Evolutionary conservation across 2,888 invertebrate genomes (phyloP).

Genomic region (Orthosia cruda): DNA sequence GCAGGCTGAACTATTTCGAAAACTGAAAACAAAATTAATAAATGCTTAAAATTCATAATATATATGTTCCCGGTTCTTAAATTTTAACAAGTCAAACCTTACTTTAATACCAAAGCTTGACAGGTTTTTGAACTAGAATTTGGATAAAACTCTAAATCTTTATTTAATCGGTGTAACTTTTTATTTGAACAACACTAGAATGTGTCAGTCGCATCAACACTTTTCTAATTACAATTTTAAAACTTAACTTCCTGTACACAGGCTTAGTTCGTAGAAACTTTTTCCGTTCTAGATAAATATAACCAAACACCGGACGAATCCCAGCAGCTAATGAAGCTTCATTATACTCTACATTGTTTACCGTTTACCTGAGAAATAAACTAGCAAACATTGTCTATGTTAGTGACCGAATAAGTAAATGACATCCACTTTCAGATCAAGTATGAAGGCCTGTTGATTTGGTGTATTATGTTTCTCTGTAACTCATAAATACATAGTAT

Average conservation of each 20-base stretch:
- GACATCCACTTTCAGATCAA: slow-evolving; percentile 63
- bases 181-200: background rate
- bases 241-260: background rate
- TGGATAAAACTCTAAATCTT: too few species aligned
- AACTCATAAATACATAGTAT: slow-evolving; percentile 44
- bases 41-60: background rate
- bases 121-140: too few species aligned
- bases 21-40: too few species aligned
- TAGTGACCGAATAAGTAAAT: slow-evolving; percentile 43
- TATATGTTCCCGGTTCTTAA: too few species aligned
- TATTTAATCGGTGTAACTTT: too few species aligned
- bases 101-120: too few species aligned
- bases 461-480: slow-evolving; percentile 60
- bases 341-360: slow-evolving; percentile 53
- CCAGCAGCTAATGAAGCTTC: slow-evolving; percentile 53
- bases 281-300: slow-evolving; percentile 40
- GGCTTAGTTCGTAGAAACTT: slow-evolving; percentile 26
- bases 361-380: slow-evolving; percentile 40
- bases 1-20: too few species aligned
- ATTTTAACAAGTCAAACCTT: too few species aligned
- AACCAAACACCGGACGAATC: slow-evolving; percentile 9
- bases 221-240: slow-evolving; percentile 2
- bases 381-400: slow-evolving; percentile 55
- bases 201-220: slow-evolving; percentile 1
- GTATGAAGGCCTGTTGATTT: slow-evolving; percentile 67